These are phyloP conservation scores for Apotomis capreana DNA, from an alignment of 2,888 invertebrate species.

Conservation along the genomic window DNA sequence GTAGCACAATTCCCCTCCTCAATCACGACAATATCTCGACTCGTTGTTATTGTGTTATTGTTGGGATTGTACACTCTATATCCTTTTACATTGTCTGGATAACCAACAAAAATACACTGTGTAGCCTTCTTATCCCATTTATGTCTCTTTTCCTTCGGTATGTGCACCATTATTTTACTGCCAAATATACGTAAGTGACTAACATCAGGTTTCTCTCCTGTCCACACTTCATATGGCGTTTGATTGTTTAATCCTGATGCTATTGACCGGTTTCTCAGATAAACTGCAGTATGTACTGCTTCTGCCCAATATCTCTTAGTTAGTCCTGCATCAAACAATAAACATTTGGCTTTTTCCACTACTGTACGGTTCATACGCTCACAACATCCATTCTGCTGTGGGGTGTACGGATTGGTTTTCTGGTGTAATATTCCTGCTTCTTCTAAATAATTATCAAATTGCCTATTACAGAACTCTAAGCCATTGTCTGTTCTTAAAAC, in stretches of 20 bases:
- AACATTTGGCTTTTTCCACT: constrained; percentile 34
- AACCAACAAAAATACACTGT: not conserved
- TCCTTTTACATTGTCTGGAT: not conserved
- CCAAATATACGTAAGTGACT: not conserved
- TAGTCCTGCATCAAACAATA: constrained; percentile 35
- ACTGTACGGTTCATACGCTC: constrained; percentile 24
- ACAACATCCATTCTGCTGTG: constrained; percentile 37
- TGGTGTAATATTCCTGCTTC: constrained; percentile 27
- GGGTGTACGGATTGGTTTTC: constrained; percentile 32
- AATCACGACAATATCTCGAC: constrained; percentile 44
- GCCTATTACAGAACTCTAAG: constrained; percentile 22
- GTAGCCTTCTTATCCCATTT: constrained; percentile 4
- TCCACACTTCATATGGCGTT: constrained; percentile 6
- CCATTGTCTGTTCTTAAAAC: constrained; percentile 35
- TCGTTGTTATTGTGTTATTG: constrained; percentile 41
- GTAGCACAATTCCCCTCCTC: constrained; percentile 15
- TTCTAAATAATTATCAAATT: constrained; percentile 30
- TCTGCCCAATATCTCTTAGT: no score
- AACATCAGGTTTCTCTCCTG: constrained; percentile 5
- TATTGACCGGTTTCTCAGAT: constrained; percentile 4
- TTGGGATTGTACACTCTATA: constrained; percentile 41
- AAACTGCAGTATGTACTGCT: no score
- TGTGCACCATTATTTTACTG: not conserved
- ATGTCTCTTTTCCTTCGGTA: constrained; percentile 24
- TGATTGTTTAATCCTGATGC: constrained; percentile 4